These are phyloP conservation scores for Eolophus roseicapilla DNA, from an alignment of 2,113 vertebrate species.

Conservation along the genomic window DNA sequence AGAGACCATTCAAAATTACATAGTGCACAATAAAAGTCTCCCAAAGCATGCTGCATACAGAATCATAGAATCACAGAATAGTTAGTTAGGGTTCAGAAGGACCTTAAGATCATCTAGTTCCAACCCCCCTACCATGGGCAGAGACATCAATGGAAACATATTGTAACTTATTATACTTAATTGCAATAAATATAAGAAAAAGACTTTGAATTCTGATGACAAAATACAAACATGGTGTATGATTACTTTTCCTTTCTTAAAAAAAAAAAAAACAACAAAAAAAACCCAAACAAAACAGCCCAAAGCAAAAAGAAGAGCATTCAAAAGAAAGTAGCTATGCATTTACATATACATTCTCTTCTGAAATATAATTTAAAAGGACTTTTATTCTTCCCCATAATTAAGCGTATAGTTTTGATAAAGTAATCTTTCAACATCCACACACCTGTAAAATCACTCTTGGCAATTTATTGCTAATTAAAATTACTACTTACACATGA, in stretches of 20 bases:
- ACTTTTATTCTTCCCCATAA: background rate
- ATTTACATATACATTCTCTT: background rate
- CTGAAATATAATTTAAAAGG: background rate
- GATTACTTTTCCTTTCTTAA: background rate
- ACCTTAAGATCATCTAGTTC: background rate
- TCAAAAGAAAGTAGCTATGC: background rate
- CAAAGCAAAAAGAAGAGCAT: background rate
- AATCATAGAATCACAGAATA: background rate
- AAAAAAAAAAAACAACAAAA: background rate
- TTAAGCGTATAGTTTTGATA: background rate
- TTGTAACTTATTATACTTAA: background rate
- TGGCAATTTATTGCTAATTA: background rate
- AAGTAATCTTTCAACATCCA: background rate
- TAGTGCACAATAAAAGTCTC: fast-evolving
- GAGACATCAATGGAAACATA: background rate
- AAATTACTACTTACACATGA: background rate
- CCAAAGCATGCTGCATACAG: background rate
- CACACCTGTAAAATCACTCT: background rate
- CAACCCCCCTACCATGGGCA: background rate
- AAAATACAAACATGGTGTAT: background rate
- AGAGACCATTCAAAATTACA: background rate
- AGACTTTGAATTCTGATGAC: background rate
- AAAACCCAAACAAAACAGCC: background rate
- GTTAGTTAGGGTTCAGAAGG: background rate
- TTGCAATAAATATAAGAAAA: background rate